A percentile compares a stretch with the other conserved stretches of the same genome.
phyloP scores from a whole-genome alignment of 2,113 vertebrate genomes.

The Chaetodon auriga region DNA sequence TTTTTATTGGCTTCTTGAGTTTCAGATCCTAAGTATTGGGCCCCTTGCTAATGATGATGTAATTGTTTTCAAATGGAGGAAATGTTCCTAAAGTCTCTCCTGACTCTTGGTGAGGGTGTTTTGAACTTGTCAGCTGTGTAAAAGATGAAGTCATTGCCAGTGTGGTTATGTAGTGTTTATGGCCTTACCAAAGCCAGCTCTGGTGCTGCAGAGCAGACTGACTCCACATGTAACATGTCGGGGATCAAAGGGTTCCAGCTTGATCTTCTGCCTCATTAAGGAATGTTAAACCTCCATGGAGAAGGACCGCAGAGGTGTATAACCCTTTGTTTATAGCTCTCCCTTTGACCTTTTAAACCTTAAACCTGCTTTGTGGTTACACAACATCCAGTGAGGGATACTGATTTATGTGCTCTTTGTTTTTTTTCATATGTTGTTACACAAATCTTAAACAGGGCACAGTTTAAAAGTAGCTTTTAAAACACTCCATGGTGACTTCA shows the following conservation, averaged over 20 bases:
- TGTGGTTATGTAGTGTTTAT: conserved; percentile 17
- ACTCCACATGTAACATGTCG: background rate
- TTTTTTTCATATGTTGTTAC: background rate
- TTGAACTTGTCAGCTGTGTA: conserved; percentile 56
- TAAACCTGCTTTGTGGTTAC: background rate
- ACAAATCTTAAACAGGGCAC: conserved; percentile 2
- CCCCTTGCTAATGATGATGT: conserved; percentile 42
- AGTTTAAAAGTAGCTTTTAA: background rate
- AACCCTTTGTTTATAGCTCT: too few species aligned
- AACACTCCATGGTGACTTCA: background rate
- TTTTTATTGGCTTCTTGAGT: background rate
- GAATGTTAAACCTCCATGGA: conserved; percentile 3
- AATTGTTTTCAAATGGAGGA: conserved; percentile 63
- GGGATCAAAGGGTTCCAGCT: conserved; percentile 8
- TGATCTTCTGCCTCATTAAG: conserved; percentile 3
- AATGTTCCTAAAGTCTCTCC: conserved; percentile 20
- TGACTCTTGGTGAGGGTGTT: conserved; percentile 28
- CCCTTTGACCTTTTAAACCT: background rate
- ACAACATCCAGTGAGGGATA: background rate
- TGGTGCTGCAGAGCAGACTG: conserved; percentile 4
- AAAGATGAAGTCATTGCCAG: conserved; percentile 42
- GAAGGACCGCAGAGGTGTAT: background rate
- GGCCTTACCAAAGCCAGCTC: conserved; percentile 2
- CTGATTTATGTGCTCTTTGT: background rate
- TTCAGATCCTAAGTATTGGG: background rate